Conservation (phyloP, 2,888 invertebrate species). For the Nemotelus nigrinus region DNA sequence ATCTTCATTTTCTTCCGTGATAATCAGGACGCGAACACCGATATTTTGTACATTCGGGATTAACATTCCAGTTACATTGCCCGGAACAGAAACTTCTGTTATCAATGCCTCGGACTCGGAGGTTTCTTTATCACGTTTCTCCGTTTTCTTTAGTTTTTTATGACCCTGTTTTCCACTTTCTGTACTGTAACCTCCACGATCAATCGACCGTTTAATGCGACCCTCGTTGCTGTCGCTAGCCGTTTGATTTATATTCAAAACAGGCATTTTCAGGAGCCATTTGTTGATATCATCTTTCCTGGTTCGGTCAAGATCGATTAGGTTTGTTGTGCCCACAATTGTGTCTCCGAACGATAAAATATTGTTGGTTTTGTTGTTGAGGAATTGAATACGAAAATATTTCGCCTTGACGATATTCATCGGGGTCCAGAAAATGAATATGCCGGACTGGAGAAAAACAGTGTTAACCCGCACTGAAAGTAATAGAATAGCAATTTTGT, state of each 20-base stretch:
- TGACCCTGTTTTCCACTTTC: not conserved
- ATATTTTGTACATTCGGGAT: conserved; percentile 59
- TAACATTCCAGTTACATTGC: conserved; percentile 62
- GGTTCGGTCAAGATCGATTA: conserved; percentile 46
- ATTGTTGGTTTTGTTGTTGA: conserved; percentile 49
- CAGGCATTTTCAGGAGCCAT: conserved; percentile 51
- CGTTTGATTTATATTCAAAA: conserved; percentile 35
- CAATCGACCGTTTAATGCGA: conserved; percentile 25
- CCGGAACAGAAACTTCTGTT: conserved; percentile 54
- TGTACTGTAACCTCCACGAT: not conserved
- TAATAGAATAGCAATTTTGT: conserved; percentile 27
- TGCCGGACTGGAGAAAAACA: conserved; percentile 48
- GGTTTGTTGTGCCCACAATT: conserved; percentile 50
- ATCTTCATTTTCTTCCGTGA: conserved; percentile 61
- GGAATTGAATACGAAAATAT: conserved; percentile 52
- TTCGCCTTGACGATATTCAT: conserved; percentile 44
- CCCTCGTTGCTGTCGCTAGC: not conserved
- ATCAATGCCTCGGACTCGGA: not conserved
- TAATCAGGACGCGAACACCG: conserved; percentile 61
- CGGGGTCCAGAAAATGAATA: conserved; percentile 53
- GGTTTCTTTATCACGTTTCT: not conserved
- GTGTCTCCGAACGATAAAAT: conserved; percentile 49
- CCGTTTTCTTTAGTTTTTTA: not conserved
- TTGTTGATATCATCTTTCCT: conserved; percentile 47
- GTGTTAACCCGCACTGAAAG: conserved; percentile 49